Evolutionary conservation across 1,140 invertebrate genomes (phyloP).

Genomic region (Druon quercuslanigerum): DNA sequence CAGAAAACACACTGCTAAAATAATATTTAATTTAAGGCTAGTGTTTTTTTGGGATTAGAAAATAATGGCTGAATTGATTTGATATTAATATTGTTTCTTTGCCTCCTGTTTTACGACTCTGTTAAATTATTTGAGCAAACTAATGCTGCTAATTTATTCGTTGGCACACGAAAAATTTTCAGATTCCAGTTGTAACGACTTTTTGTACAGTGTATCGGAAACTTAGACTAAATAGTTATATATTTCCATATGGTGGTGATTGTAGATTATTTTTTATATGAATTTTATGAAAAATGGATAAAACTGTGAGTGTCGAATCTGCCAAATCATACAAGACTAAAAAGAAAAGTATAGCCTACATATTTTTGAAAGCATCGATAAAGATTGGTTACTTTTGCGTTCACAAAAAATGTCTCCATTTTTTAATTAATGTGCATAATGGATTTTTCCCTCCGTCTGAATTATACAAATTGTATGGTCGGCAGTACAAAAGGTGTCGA

Average conservation of each 20-base stretch:
- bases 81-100: not conserved
- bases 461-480: slow-evolving; percentile 50
- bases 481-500: slow-evolving; percentile 30
- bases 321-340: not conserved
- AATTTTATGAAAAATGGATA: slow-evolving; percentile 1
- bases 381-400: not conserved
- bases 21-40: not conserved
- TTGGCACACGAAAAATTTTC: not conserved
- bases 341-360: not conserved
- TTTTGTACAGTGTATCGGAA: slow-evolving; percentile 1
- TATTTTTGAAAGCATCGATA: slow-evolving; percentile 5
- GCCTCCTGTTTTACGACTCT: not conserved
- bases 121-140: not conserved
- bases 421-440: not conserved
- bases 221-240: not conserved
- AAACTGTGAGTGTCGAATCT: not conserved
- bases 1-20: too few relatives aligned
- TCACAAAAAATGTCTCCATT: not conserved
- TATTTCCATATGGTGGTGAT: not conserved
- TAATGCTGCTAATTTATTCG: not conserved
- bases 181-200: not conserved
- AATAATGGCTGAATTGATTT: too few relatives aligned
- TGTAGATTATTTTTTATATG: slow-evolving; percentile 29
- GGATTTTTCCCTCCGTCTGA: not conserved
- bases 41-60: not conserved